Evolutionary conservation across 2,113 vertebrate species (phyloP).

Genomic region (Uropsilus gracilis): DNA sequence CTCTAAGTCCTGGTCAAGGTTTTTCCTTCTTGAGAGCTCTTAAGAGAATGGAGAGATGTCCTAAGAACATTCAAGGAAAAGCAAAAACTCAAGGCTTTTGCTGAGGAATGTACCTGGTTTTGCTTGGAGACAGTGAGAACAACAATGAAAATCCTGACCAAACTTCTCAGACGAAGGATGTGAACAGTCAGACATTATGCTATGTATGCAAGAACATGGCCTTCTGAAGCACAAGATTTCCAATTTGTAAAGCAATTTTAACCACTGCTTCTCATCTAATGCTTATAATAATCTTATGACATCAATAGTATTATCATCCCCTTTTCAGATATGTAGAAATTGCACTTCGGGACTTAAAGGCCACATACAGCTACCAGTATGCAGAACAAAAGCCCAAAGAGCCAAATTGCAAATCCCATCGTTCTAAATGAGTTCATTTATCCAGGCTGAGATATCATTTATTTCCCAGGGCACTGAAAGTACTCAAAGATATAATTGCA

Average conservation of each 20-base stretch:
- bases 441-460: constrained; percentile 37
- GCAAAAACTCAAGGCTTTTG: background rate
- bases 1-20: background rate
- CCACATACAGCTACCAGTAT: background rate
- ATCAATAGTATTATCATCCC: background rate
- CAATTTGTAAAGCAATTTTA: constrained; percentile 28
- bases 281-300: background rate
- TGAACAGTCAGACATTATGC: no score
- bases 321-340: constrained; percentile 54
- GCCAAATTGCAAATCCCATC: background rate
- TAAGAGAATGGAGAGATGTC: background rate
- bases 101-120: background rate
- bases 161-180: background rate
- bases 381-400: background rate
- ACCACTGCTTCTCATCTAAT: background rate
- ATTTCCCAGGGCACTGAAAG: constrained; percentile 45
- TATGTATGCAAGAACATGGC: background rate
- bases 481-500: constrained; percentile 8
- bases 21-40: background rate
- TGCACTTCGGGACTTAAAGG: constrained; percentile 37
- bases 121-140: background rate
- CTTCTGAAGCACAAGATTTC: background rate
- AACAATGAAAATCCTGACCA: background rate
- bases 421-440: constrained; percentile 42
- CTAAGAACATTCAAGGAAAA: background rate